Evolutionary conservation across 2,888 invertebrate species (phyloP).

Genomic region (Rhagonycha lutea): DNA sequence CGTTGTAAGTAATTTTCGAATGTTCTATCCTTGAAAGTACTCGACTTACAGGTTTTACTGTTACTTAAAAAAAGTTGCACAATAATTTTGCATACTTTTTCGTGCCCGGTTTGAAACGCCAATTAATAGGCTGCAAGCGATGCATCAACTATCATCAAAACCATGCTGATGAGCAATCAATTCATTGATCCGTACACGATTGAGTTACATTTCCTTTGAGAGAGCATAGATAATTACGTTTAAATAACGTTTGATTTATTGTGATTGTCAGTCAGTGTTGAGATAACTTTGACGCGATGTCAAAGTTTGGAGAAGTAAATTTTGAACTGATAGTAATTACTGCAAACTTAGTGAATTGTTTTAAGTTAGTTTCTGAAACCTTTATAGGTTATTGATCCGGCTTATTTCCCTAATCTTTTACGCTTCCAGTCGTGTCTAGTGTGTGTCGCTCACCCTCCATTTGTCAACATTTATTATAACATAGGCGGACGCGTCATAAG

Average conservation of each 20-base stretch:
- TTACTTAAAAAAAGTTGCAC: background rate
- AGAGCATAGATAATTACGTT: constrained; percentile 16
- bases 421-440: constrained; percentile 19
- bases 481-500: constrained; percentile 19
- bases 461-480: constrained; percentile 17
- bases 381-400: background rate
- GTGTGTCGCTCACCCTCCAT: constrained; percentile 25
- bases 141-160: background rate
- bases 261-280: constrained; percentile 9
- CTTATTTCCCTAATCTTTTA: constrained; percentile 28
- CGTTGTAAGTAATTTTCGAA: background rate
- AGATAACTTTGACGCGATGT: background rate
- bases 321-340: background rate
- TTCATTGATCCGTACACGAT: constrained; percentile 6
- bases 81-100: background rate
- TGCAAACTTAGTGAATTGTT: background rate
- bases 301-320: background rate
- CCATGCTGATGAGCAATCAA: constrained; percentile 20
- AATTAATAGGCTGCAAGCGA: background rate
- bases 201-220: constrained; percentile 3
- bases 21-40: background rate
- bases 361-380: background rate
- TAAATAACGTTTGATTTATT: constrained; percentile 18
- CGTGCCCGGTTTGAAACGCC: background rate
- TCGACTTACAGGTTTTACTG: background rate